phyloP scores from a whole-genome alignment of 2,113 vertebrate species.

The Gallinago jamesoni region DNA sequence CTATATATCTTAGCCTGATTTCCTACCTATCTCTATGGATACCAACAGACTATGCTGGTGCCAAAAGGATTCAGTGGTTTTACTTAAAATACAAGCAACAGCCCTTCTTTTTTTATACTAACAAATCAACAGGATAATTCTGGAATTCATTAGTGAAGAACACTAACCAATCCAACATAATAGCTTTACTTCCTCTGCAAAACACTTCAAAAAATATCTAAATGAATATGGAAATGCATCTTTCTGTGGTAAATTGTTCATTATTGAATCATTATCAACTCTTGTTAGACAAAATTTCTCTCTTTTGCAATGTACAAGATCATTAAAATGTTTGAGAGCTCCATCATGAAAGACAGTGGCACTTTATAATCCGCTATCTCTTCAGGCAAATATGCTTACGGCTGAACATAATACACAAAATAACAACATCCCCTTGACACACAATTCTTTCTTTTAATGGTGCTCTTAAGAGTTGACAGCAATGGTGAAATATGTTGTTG shows the following conservation, averaged over 20 bases:
- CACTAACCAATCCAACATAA: slow-evolving; percentile 71
- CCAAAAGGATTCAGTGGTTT: slow-evolving; percentile 59
- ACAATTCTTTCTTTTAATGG: slow-evolving; percentile 68
- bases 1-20: slow-evolving; percentile 52
- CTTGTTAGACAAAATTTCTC: slow-evolving; percentile 77
- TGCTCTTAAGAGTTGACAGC: slow-evolving; percentile 68
- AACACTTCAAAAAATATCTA: slow-evolving; percentile 79
- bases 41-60: slow-evolving; percentile 39
- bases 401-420: slow-evolving; percentile 74
- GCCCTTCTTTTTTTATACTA: slow-evolving; percentile 47
- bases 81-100: slow-evolving; percentile 64
- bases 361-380: slow-evolving; percentile 77
- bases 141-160: slow-evolving; percentile 77
- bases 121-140: slow-evolving; percentile 76
- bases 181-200: slow-evolving; percentile 74
- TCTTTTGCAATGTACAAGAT: slow-evolving; percentile 76
- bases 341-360: slow-evolving; percentile 73
- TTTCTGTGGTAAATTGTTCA: slow-evolving; percentile 77
- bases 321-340: slow-evolving; percentile 78
- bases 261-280: slow-evolving; percentile 78
- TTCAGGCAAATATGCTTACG: slow-evolving; percentile 77
- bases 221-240: slow-evolving; percentile 78
- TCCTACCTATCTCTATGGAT: slow-evolving; percentile 49
- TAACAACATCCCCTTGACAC: slow-evolving; percentile 70
- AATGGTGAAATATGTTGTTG: slow-evolving; percentile 65